Conservation (phyloP, 2,888 invertebrate species). For the Yponomeuta plumbellus region DNA sequence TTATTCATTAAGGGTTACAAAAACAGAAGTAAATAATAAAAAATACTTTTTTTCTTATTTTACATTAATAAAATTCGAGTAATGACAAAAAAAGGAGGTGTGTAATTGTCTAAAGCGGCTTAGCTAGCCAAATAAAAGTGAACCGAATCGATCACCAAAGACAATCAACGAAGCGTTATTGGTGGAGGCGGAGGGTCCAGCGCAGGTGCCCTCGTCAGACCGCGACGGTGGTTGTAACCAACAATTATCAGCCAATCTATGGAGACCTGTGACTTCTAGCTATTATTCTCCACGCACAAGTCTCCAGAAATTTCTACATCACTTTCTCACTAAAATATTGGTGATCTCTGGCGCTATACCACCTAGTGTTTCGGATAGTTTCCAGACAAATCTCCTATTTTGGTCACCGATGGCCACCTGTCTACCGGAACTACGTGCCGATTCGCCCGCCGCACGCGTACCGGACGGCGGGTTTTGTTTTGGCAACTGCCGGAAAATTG, state of each 20-base stretch:
- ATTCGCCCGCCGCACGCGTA: conserved; percentile 44
- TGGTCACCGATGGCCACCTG: conserved; percentile 32
- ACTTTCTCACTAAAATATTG: not conserved
- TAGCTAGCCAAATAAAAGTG: not conserved
- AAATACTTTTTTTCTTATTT: too few species aligned
- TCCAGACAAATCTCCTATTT: not conserved
- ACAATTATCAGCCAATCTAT: too few species aligned
- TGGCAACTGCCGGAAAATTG: conserved; percentile 6
- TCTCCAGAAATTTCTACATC: too few species aligned
- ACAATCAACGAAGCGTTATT: not conserved
- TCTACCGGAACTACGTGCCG: conserved; percentile 64
- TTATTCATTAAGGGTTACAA: too few species aligned
- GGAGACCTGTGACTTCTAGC: too few species aligned
- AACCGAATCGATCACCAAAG: not conserved
- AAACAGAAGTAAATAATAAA: too few species aligned
- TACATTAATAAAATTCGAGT: too few species aligned
- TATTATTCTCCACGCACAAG: too few species aligned
- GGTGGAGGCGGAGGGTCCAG: conserved; percentile 16
- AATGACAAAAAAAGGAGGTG: too few species aligned
- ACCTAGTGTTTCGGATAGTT: not conserved
- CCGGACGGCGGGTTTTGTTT: conserved; percentile 17
- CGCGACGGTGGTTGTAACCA: conserved; percentile 46
- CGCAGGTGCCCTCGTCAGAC: conserved; percentile 43
- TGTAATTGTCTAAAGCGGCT: too few species aligned
- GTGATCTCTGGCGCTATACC: not conserved